Base-by-base conservation (phyloP, 1,140 invertebrate species). In the Tetramorium parvispinum region DNA sequence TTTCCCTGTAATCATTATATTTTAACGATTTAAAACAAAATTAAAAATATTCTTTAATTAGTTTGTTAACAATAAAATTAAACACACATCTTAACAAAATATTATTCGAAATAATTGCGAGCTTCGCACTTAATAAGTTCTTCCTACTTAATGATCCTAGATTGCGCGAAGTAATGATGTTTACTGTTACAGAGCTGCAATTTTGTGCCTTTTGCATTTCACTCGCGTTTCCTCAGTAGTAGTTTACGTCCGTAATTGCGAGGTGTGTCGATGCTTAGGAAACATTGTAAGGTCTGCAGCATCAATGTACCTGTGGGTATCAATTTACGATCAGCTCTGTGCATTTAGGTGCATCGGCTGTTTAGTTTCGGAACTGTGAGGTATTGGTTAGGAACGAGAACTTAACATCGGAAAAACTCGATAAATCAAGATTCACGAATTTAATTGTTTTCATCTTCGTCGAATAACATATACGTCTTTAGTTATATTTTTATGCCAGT, bases 361-460 rank as follows among this genome's bases (percentile, higher is more conserved):
- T 86, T 86, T 61, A 32, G 53, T 86, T 82, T 88, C 6, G 76
- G 32, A 81, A 88, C 46, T 63, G 63, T 21, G 37, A 40, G 61
- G 6, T 46, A 46, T 21, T 11, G 57, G 88, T 82, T 78, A 71
- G 82, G 79, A 79, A 70, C 18, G 46, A 75, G 66, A 83, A 89
- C 87, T 79, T 59, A 89, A 86, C 63, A 21, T 43, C n/a, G 32
- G 53, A 43, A 53, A 88, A 89, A 87, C 77, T 59, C 61, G 85
- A 82, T 51, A 82, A 88, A 89, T 76, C 76, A 61, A 65, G 18
- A 40, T 8, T 37, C 32, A 32, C 27, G 55, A 7, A 6, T n/a
- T 7, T 61, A n/a, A n/a, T n/a, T 16, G 11, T 46, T 46, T 73
- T 13, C 75, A 68, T 46, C 27, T 16, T 32, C 24, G 4, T 79